phyloP scores from a whole-genome alignment of 2,888 invertebrate species.

The Acanthoscelides obtectus region DNA sequence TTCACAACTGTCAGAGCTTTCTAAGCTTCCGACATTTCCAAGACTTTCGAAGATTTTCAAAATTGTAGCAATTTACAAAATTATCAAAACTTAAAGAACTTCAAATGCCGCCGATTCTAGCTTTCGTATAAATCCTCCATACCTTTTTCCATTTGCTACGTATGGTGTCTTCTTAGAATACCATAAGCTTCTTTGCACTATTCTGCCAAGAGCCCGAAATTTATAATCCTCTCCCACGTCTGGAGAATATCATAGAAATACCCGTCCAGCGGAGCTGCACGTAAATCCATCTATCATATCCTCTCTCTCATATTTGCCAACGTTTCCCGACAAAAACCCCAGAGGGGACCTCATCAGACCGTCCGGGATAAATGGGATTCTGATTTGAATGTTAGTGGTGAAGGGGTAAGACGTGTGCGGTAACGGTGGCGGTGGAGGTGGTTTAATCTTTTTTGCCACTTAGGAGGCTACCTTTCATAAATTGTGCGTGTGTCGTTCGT shows the following conservation, averaged over 20 bases:
- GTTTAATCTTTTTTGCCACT: slow-evolving; percentile 9
- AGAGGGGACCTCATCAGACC: slow-evolving; percentile 23
- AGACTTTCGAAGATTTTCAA: too few relatives aligned
- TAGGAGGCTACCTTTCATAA: background rate
- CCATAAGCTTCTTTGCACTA: background rate
- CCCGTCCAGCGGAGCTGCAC: background rate
- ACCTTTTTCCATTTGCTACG: too few relatives aligned
- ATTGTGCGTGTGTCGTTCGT: background rate
- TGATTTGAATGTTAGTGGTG: slow-evolving; percentile 7
- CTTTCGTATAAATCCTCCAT: too few relatives aligned
- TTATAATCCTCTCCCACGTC: background rate
- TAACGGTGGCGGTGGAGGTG: too few relatives aligned
- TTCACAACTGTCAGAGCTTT: too few relatives aligned
- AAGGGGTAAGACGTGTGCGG: background rate
- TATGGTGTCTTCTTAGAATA: too few relatives aligned
- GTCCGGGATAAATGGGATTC: slow-evolving; percentile 16
- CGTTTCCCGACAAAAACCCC: slow-evolving; percentile 13
- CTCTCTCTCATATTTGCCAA: slow-evolving; percentile 26
- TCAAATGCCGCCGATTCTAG: too few relatives aligned
- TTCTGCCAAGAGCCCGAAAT: background rate
- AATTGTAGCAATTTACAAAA: too few relatives aligned
- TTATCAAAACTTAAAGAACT: too few relatives aligned
- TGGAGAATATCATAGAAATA: background rate
- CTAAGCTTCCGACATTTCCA: too few relatives aligned
- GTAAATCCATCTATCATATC: slow-evolving; percentile 34